Evolutionary conservation across 2,113 vertebrate species (phyloP).

Genomic region (Opisthocomus hoazin): DNA sequence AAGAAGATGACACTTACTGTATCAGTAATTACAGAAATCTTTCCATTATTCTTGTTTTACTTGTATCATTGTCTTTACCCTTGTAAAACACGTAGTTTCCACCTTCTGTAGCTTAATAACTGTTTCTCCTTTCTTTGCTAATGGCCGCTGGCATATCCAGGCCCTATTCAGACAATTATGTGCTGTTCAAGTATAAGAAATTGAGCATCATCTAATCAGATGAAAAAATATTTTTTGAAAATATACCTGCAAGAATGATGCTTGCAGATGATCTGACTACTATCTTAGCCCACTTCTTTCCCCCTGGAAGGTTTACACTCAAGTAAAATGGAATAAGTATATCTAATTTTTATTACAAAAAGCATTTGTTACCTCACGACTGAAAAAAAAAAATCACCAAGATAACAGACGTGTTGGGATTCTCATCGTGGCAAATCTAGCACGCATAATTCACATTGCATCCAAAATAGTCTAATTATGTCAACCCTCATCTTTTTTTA

Average conservation of each 20-base stretch:
- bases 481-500: background rate
- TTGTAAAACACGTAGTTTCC: background rate
- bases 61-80: background rate
- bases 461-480: conserved; percentile 7
- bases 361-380: background rate
- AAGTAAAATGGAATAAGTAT: background rate
- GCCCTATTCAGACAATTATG: background rate
- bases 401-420: background rate
- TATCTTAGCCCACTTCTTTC: background rate
- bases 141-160: background rate
- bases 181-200: background rate
- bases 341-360: background rate
- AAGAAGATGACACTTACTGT: background rate
- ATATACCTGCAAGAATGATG: background rate
- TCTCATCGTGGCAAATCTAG: conserved; percentile 6
- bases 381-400: background rate
- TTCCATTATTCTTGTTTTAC: background rate
- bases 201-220: background rate
- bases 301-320: background rate
- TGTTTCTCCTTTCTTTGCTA: background rate
- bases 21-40: background rate
- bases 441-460: background rate
- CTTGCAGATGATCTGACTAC: background rate
- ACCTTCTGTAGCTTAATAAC: background rate
- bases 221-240: background rate